phyloP scores from a whole-genome alignment of 2,888 invertebrate species.

The Melinaea marsaeus region DNA sequence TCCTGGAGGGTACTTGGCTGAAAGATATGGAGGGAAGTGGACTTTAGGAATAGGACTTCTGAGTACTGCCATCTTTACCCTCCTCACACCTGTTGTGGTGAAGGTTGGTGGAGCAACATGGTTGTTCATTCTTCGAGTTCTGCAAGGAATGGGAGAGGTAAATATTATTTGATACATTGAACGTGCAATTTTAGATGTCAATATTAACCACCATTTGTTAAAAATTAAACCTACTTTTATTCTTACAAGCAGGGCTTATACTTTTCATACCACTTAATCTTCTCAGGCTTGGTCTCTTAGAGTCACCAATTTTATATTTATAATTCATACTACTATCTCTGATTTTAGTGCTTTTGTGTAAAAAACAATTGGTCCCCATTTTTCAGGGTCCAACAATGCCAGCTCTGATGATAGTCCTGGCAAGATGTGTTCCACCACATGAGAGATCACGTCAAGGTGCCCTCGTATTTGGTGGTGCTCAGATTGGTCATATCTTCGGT shows the following conservation, averaged over 20 bases:
- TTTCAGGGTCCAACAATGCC: constrained; percentile 85
- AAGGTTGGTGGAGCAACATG: constrained; percentile 75
- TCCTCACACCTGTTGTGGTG: constrained; percentile 87
- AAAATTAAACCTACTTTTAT: no score
- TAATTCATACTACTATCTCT: no score
- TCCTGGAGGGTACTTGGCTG: constrained; percentile 90
- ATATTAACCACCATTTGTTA: no score
- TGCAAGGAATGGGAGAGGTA: constrained; percentile 90
- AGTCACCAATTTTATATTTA: no score
- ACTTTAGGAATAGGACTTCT: constrained; percentile 88
- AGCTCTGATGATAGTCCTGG: constrained; percentile 80
- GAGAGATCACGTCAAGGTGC: constrained; percentile 80
- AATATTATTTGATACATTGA: constrained; percentile 14
- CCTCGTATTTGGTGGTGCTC: constrained; percentile 79
- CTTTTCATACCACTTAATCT: no score
- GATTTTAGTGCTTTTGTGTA: neutral
- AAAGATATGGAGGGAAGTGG: constrained; percentile 91
- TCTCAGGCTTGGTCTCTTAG: no score
- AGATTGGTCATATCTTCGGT: constrained; percentile 77
- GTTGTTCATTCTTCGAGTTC: constrained; percentile 77
- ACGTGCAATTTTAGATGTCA: no score
- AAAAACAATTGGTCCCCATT: no score
- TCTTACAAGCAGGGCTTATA: no score
- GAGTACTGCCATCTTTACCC: constrained; percentile 87
- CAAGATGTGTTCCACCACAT: constrained; percentile 79